Evolutionary conservation across 2,797 vertebrate species (phyloP).

Genomic region (Catamblyrhynchus diadema): DNA sequence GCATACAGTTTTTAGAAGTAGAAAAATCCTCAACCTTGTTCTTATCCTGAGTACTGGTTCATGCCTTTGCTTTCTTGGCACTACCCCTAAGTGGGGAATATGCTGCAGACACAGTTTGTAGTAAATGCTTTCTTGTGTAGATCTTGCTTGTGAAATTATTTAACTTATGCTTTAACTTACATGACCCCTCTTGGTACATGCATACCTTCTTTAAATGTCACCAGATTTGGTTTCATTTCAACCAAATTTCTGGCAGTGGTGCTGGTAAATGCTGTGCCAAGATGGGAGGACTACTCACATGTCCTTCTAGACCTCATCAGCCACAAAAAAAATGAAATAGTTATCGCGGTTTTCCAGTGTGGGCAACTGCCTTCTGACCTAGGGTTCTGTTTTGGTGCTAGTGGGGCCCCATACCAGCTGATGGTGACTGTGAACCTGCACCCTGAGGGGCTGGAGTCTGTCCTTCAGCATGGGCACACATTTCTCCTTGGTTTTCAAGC

Average conservation of each 20-base stretch:
- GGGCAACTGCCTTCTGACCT: background rate
- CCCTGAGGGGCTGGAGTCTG: background rate
- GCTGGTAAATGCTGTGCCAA: background rate
- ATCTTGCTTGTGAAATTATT: background rate
- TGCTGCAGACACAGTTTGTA: background rate
- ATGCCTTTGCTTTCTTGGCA: background rate
- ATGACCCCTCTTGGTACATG: background rate
- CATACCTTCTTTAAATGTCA: background rate
- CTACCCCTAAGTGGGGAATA: background rate
- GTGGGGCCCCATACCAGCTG: background rate
- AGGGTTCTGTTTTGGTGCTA: background rate
- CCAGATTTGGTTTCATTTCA: background rate
- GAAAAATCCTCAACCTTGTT: background rate
- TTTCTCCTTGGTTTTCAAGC: background rate
- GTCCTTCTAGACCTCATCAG: background rate
- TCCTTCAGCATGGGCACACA: background rate
- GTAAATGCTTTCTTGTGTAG: background rate
- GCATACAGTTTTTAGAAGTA: background rate
- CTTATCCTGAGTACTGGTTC: background rate
- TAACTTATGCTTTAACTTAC: background rate
- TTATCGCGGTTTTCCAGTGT: background rate
- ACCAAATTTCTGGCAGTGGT: background rate
- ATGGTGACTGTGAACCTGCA: background rate
- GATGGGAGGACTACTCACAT: background rate
- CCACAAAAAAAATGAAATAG: background rate